Evolutionary conservation across 1,140 invertebrate genomes (phyloP).

Genomic region (Cydia pomonella): DNA sequence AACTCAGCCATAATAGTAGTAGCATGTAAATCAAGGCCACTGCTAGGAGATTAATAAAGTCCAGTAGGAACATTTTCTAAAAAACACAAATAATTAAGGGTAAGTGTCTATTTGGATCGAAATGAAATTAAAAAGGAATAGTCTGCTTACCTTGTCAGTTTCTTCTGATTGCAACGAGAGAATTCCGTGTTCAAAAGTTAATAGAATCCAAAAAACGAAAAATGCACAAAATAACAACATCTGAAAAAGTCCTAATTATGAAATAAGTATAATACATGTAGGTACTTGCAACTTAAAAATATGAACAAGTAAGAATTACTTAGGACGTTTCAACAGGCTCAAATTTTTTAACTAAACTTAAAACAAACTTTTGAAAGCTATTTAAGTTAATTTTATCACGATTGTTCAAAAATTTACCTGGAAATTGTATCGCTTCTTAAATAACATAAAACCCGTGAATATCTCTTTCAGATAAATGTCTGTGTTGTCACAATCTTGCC

Average conservation of each 20-base stretch:
- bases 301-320: not conserved
- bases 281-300: not conserved
- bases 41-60: not conserved
- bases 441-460: not conserved
- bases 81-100: not conserved
- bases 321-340: too few species aligned
- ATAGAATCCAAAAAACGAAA: not conserved
- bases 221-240: not conserved
- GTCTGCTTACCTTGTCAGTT: not conserved
- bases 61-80: not conserved
- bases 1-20: not conserved
- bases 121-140: too few species aligned
- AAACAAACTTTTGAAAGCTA: too few species aligned
- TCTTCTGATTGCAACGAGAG: not conserved
- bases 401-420: not conserved
- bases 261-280: not conserved
- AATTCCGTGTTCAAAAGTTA: constrained; percentile 7
- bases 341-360: too few species aligned
- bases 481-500: not conserved
- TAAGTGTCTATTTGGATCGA: not conserved
- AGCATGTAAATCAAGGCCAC: not conserved
- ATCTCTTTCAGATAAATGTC: constrained; percentile 17
- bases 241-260: not conserved
- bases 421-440: not conserved
- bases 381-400: too few species aligned